Base-by-base conservation (phyloP, 2,113 vertebrate species). In the Telmatochromis brichardi region DNA sequence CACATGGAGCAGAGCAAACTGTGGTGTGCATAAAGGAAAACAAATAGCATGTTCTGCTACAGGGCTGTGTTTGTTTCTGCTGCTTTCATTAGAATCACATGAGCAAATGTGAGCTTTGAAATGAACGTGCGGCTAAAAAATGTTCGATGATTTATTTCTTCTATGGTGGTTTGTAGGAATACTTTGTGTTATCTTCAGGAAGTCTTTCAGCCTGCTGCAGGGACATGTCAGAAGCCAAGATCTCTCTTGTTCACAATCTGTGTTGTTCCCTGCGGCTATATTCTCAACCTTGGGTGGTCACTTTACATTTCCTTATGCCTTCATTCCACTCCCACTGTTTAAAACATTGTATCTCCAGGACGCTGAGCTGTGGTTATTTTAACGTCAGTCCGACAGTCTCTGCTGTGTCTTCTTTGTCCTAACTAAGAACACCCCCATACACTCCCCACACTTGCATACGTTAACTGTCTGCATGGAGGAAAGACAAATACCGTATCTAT, bases 31-130 rank as follows among this genome's bases (percentile, higher is more conserved):
- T 45, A 81, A 94, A 96, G 87, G 92, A 96, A 96, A 96, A 95
- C 95, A 96, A 96, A 96, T 95, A 96, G 88, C 88, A 86, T 88
- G 94, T 94, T 92, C 91, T 87, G 84, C 83, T 80, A 84, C 86
- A 91, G 92, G 83, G 83, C 92, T 87, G 83, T 94, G 94, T 96
- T 96, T 95, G 95, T 94, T 95, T 95, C 93, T 93, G 88, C 91
- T 92, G 89, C 91, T 93, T 90, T 93, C 86, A 84, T 90, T 95
- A 89, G 86, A 94, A 93, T 92, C 55, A 15, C 82, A 90, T 81
- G 89, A 92, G 89, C 89, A 78, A 92, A 93, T 51, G 89, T 83
- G 79, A 92, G 71, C 88, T 87, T 73, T 87, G 91, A 88, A 91
- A 83, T 21, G 53, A 88, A 89, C 31, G 78, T 81, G 50, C 55